Percentiles rank a stretch among this genome's conserved stretches.
Evolutionary conservation across 2,888 invertebrate genomes (phyloP).

Genomic region (Synergus gifuensis): DNA sequence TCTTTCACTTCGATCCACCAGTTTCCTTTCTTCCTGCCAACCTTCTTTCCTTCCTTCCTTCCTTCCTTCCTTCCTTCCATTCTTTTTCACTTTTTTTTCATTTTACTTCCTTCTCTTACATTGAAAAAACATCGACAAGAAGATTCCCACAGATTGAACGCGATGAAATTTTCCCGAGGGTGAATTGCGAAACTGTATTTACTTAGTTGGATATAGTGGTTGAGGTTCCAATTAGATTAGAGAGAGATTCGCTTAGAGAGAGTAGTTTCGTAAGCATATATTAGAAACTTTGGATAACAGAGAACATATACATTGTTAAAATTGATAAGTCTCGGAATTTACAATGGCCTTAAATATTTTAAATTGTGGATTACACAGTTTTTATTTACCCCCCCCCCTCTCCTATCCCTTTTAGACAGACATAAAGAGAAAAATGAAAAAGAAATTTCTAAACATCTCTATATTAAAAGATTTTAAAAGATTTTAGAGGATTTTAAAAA

Average conservation of each 20-base stretch:
- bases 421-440: too few species aligned
- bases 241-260: neutral
- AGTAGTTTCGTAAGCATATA: neutral
- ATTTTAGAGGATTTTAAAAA: too few species aligned
- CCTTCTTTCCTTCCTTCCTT: constrained; percentile 45
- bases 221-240: constrained; percentile 1
- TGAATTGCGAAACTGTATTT: constrained; percentile 45
- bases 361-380: too few species aligned
- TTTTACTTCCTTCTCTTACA: constrained; percentile 36
- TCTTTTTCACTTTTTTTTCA: constrained; percentile 5
- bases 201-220: constrained; percentile 7
- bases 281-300: neutral
- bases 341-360: too few species aligned
- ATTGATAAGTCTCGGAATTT: too few species aligned
- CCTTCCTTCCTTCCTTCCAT: constrained; percentile 43
- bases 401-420: too few species aligned
- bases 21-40: constrained; percentile 46
- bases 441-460: too few species aligned
- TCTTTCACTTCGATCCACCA: constrained; percentile 51
- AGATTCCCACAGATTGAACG: constrained; percentile 31
- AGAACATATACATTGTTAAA: neutral
- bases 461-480: too few species aligned
- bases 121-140: neutral
- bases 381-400: too few species aligned
- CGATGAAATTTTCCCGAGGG: constrained; percentile 42